Base-by-base conservation (phyloP, 2,888 invertebrate species). In the Bhutanitis thaidina region DNA sequence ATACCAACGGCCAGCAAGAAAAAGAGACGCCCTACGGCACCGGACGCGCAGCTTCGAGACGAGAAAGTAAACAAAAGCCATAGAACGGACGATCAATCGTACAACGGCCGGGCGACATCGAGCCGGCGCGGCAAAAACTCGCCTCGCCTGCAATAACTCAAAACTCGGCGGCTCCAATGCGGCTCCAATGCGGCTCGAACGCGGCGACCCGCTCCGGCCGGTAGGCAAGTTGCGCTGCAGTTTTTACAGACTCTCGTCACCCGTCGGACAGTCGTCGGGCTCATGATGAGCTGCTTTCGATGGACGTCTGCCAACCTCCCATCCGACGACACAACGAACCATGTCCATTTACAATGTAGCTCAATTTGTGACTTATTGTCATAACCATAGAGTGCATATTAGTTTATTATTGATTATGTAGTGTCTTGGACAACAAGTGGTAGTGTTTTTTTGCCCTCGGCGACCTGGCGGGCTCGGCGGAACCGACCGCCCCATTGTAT, bases 401-500 rank as follows among this genome's bases (percentile, higher is more conserved):
- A 15, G 55, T 54, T 51, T 45, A 43, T 1, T 43, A n/a, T n/a
- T 27, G 54, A 7, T 37, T 38, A 2, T 12, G 56, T 55, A 47
- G 52, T 53, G 54, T 52, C 44, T 46, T 55, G 61, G 61, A 64
- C 65, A 59, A 71, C 74, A 62, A 76, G 80, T 81, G 81, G 80
- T 80, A 76, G 82, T 86, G 83, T 89, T 88, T 89, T 88, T 88
- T 87, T 87, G 87, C 79, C 86, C 79, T 76, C 81, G 67, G 60
- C 85, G 88, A 86, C 86, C 87, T 81, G 85, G 77, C 82, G 84
- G 80, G 77, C 81, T 73, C 85, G 76, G 76, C 86, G 87, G 85
- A 85, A 86, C 86, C 77, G 83, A 77, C 80, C 80, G 70, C 72
- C 71, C 87, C 78, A 89, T 89, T 89, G 88, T 89, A 89, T 89